Conservation (phyloP, 1,140 invertebrate genomes). For the Lethocerus indicus region DNA sequence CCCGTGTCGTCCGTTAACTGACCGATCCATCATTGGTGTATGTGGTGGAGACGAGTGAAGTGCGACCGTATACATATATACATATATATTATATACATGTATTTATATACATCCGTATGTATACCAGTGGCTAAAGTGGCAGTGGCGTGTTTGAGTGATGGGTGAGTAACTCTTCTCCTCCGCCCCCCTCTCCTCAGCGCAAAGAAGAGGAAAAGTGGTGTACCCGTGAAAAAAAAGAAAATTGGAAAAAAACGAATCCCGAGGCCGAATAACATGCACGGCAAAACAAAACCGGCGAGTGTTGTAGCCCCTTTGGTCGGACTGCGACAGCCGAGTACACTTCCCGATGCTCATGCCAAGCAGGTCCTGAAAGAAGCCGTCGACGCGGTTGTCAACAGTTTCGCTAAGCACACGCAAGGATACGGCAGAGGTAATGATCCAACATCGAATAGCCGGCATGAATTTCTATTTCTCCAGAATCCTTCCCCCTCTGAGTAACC, state of each 20-base stretch:
- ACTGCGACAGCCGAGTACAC: conserved; percentile 18
- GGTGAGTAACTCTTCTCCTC: too few species aligned
- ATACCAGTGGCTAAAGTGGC: too few species aligned
- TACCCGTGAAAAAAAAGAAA: not conserved
- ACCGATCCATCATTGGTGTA: too few species aligned
- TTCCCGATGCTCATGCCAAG: conserved; percentile 43
- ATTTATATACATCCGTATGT: too few species aligned
- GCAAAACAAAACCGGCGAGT: conserved; percentile 16
- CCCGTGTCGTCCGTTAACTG: too few species aligned
- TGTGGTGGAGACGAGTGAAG: too few species aligned
- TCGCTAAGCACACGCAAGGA: conserved; percentile 58
- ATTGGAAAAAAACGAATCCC: not conserved
- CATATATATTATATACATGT: too few species aligned
- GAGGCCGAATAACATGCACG: conserved; percentile 11
- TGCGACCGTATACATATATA: too few species aligned
- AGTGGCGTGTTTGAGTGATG: too few species aligned
- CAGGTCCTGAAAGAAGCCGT: conserved; percentile 57
- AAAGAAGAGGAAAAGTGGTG: not conserved
- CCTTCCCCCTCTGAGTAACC: not conserved
- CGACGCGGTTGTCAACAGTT: conserved; percentile 60
- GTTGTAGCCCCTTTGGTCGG: conserved; percentile 11
- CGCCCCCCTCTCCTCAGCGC: too few species aligned
- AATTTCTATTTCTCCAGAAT: not conserved
- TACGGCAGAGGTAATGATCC: conserved; percentile 46
- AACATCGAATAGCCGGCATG: not conserved